phyloP scores from a whole-genome alignment of 1,140 invertebrate species.

The Caerostris extrusa region DNA sequence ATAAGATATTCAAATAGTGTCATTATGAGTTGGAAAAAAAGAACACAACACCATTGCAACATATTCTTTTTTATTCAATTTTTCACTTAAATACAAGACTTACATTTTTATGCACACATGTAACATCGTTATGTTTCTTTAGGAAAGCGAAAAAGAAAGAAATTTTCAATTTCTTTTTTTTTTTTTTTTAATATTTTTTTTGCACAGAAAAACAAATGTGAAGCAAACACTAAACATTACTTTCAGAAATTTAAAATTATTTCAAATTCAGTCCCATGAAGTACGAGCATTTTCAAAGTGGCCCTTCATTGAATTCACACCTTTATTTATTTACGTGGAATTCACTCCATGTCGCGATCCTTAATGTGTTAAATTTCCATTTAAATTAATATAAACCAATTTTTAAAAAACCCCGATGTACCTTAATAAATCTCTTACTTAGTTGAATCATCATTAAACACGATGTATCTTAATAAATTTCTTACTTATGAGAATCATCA shows the following conservation, averaged over 20 bases:
- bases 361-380: too few relatives aligned
- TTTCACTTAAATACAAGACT: conserved; percentile 78
- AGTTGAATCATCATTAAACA: too few relatives aligned
- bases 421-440: too few relatives aligned
- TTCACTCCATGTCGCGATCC: too few relatives aligned
- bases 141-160: conserved; percentile 40
- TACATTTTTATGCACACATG: conserved; percentile 76
- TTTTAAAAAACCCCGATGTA: too few relatives aligned
- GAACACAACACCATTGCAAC: conserved; percentile 37
- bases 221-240: conserved; percentile 72
- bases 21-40: not conserved
- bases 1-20: too few relatives aligned
- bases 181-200: conserved; percentile 14
- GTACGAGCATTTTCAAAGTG: conserved; percentile 7
- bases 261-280: conserved; percentile 54
- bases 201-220: conserved; percentile 35
- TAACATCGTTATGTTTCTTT: conserved; percentile 53
- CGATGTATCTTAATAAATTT: too few relatives aligned
- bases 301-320: not conserved
- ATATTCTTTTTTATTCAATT: conserved; percentile 77
- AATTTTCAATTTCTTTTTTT: not conserved
- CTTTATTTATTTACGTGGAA: too few relatives aligned
- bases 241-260: conserved; percentile 57
- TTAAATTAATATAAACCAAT: too few relatives aligned
- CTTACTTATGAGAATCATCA: too few relatives aligned